Evolutionary conservation across 2,888 invertebrate species (phyloP).

Genomic region (Thereva nobilitata): DNA sequence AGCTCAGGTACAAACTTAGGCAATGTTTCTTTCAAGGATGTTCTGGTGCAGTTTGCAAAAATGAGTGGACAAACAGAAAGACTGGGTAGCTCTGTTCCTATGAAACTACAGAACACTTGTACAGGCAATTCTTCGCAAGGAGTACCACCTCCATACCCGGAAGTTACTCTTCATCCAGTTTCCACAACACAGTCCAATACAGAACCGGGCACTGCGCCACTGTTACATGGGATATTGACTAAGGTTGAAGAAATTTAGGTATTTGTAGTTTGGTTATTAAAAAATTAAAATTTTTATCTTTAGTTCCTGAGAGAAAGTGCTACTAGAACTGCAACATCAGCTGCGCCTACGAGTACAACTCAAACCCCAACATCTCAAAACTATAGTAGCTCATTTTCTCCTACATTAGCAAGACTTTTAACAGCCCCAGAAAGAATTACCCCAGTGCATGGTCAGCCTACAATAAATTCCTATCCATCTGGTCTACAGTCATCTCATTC

Average conservation of each 20-base stretch:
- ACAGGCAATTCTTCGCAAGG: conserved; percentile 12
- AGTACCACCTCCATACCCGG: conserved; percentile 67
- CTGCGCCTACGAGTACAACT: conserved; percentile 41
- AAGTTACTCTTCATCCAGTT: conserved; percentile 78
- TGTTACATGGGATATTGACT: conserved; percentile 77
- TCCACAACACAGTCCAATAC: conserved; percentile 50
- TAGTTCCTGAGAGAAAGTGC: conserved; percentile 22
- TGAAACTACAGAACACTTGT: conserved; percentile 42
- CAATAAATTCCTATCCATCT: conserved; percentile 16
- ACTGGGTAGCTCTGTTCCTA: conserved; percentile 44
- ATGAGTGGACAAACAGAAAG: conserved; percentile 52
- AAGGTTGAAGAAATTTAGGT: conserved; percentile 59
- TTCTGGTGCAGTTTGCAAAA: conserved; percentile 74
- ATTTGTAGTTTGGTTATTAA: background rate
- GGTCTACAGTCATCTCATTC: conserved; percentile 26
- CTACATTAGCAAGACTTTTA: conserved; percentile 77
- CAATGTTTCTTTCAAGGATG: conserved; percentile 69
- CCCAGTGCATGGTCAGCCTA: conserved; percentile 28
- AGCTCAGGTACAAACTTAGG: conserved; percentile 47
- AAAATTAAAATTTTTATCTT: background rate
- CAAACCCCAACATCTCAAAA: conserved; percentile 38
- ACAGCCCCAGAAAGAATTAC: conserved; percentile 66
- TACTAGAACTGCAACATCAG: conserved; percentile 5
- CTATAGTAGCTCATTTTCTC: conserved; percentile 60
- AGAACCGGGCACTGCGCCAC: conserved; percentile 64